A percentile compares a stretch with the other conserved stretches of the same genome.
Conservation (phyloP, 2,797 vertebrate genomes). For the Parauchenoglanis ngamensis region DNA sequence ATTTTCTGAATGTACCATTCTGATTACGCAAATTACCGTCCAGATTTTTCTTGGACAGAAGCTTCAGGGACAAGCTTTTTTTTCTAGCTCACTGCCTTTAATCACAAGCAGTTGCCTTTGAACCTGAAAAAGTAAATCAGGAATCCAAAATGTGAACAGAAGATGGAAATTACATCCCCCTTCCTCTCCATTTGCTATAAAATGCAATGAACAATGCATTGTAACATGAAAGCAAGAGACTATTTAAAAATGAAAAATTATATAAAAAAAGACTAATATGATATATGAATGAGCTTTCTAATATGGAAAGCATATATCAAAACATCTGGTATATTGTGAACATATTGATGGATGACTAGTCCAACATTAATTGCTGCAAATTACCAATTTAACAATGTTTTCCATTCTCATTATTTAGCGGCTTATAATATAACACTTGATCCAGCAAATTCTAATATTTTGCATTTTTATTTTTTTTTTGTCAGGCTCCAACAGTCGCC, state of each 20-base stretch:
- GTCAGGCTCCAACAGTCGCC: too few species aligned
- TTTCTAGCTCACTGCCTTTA: background rate
- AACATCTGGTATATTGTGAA: background rate
- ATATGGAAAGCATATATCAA: background rate
- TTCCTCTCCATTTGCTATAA: background rate
- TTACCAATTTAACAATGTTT: background rate
- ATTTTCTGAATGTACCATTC: background rate
- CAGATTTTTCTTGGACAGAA: background rate
- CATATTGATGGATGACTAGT: background rate
- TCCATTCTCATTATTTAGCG: background rate
- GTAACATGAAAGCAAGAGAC: background rate
- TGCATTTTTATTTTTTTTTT: background rate
- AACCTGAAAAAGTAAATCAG: background rate
- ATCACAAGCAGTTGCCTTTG: background rate
- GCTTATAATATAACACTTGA: background rate
- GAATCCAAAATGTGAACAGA: background rate
- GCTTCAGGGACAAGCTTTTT: background rate
- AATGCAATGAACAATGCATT: background rate
- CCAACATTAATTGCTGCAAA: background rate
- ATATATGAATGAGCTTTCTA: too few species aligned
- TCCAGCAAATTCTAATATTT: background rate
- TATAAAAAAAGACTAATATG: background rate
- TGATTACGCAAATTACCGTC: background rate
- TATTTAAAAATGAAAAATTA: background rate
- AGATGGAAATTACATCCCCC: background rate